Evolutionary conservation across 2,113 vertebrate genomes (phyloP), one percentile per base, ranked within the genome.

Genomic region (Ctenodactylus gundi): DNA sequence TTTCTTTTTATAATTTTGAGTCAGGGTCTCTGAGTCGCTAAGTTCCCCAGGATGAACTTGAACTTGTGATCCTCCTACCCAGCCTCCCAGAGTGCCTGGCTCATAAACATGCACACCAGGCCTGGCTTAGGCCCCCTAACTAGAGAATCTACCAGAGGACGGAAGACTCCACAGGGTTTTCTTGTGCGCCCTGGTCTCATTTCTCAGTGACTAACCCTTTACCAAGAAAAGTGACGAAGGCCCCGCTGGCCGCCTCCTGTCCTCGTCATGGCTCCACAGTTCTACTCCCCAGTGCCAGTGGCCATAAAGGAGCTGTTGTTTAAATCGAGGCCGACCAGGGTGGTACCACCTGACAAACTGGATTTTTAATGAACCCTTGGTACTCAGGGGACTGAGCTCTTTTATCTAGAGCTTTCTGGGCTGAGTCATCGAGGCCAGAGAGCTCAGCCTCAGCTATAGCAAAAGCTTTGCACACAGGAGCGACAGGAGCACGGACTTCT

Each of bases 261-360:
- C 83, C 89, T 78, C 7, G 0, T 1, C 4, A 0, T 0, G 5
- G 87, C 92, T 58, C 92, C 29, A 3, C 44, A 44, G 60, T 46
- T 84, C 92, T 84, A 68, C 36, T 94, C 84, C 84, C 93, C 77
- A 85, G 82, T 1, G 76, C 44, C 90, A 77, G 13, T 2, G 41
- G 60, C 81, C 72, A 96, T 94, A 97, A 95, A 96, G 92, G 81
- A 81, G 85, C 90, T 85, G 85, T 17, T 96, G 93, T 96, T 87
- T 67, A 27, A 94, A 96, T 88, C 0, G 18, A 34, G 95, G 90
- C 87, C 96, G 87, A 44, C 41, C 60, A 31, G 90, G 65, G 55
- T 67, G 55, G 27, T 34, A 44, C 51, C 92, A 93, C 85, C 87
- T 93, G 93, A 94, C 49, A 82, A 55, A 60, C 0, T 67, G 76